Evolutionary conservation across 2,797 vertebrate genomes (phyloP).

Genomic region (Falco biarmicus): DNA sequence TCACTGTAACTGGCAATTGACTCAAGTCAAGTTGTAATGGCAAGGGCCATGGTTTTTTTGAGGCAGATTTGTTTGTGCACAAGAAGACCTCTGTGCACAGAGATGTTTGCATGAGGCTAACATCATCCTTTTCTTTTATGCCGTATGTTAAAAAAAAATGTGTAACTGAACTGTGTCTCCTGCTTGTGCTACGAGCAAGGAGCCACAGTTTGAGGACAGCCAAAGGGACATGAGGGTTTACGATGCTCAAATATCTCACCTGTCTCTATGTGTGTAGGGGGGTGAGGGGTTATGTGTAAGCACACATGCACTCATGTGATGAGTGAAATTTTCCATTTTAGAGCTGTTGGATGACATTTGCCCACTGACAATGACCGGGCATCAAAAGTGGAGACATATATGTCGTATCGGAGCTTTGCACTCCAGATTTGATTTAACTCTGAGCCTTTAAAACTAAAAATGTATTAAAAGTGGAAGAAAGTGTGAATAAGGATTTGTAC

Average conservation of each 20-base stretch:
- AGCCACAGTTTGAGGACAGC: neutral
- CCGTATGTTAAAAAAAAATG: neutral
- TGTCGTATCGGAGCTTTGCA: neutral
- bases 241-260: neutral
- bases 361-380: neutral
- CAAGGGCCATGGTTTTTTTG: neutral
- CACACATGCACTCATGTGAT: neutral
- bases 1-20: neutral
- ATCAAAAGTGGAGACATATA: neutral
- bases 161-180: neutral
- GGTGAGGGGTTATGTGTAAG: fast-evolving
- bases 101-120: neutral
- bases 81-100: neutral
- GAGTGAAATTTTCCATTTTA: neutral
- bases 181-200: neutral
- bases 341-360: neutral
- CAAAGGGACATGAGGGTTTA: neutral
- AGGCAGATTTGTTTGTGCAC: neutral
- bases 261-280: neutral
- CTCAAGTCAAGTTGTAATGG: neutral
- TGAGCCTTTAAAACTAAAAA: neutral
- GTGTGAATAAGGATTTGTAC: neutral
- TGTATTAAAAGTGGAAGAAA: neutral
- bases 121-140: neutral
- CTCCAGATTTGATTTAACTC: neutral